Conservation (phyloP, 2,113 vertebrate species). For the Microcebus murinus region DNA sequence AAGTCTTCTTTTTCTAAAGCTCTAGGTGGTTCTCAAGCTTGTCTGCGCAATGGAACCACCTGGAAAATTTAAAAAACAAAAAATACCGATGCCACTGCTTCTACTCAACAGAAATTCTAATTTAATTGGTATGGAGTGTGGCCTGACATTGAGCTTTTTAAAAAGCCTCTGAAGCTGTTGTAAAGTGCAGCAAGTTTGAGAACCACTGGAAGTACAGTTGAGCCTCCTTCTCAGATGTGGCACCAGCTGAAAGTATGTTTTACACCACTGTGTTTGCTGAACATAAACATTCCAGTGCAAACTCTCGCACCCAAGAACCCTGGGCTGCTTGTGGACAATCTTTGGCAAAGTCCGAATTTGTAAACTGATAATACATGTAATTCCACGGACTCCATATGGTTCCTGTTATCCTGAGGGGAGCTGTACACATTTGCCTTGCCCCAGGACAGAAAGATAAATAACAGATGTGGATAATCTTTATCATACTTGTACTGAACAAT, state of each 20-base stretch:
- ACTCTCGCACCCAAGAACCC: conserved; percentile 63
- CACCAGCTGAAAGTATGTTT: conserved; percentile 51
- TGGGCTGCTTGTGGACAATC: conserved; percentile 60
- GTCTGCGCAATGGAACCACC: not conserved
- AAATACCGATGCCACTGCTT: not conserved
- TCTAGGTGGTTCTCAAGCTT: not conserved
- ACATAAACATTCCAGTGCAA: conserved; percentile 67
- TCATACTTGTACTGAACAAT: conserved; percentile 69
- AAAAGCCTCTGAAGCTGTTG: not conserved
- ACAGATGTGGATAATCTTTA: conserved; percentile 80
- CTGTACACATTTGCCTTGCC: conserved; percentile 77
- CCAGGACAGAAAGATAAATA: conserved; percentile 73
- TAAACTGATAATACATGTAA: conserved; percentile 76
- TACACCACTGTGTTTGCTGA: conserved; percentile 57
- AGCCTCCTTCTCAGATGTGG: not conserved
- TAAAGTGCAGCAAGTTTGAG: not conserved
- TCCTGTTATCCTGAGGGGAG: conserved; percentile 75
- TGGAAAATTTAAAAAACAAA: not conserved
- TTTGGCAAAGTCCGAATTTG: conserved; percentile 73
- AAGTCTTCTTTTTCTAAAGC: not conserved
- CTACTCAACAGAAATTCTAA: not conserved
- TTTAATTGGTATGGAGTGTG: not conserved
- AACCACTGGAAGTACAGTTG: not conserved
- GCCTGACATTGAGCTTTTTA: not conserved
- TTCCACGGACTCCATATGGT: conserved; percentile 74